These are phyloP conservation scores for Andrena hattorfiana DNA, from an alignment of 2,888 invertebrate genomes.

Conservation along the genomic window DNA sequence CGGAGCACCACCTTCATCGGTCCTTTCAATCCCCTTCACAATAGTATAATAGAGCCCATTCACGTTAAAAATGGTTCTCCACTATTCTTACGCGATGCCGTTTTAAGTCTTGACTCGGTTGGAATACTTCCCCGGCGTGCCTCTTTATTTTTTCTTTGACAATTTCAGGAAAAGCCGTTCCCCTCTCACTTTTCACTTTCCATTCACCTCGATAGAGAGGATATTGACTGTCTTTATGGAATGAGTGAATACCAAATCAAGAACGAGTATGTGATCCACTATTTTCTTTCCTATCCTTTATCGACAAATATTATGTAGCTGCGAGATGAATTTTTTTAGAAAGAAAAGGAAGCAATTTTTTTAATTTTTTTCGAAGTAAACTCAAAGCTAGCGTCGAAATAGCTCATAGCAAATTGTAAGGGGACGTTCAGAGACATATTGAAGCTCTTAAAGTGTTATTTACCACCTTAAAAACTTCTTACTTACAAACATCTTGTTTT, in stretches of 20 bases:
- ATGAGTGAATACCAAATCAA: conserved; percentile 13
- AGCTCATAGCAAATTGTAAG: no score
- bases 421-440: no score
- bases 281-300: background rate
- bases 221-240: background rate
- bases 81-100: conserved; percentile 69
- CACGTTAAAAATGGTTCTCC: conserved; percentile 68
- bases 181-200: conserved; percentile 13
- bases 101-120: conserved; percentile 58
- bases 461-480: no score
- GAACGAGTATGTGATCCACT: background rate
- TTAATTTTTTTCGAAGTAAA: no score
- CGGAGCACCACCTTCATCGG: conserved; percentile 65
- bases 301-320: no score
- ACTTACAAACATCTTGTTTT: background rate
- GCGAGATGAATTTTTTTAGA: no score
- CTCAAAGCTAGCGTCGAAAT: no score
- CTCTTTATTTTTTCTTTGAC: conserved; percentile 21
- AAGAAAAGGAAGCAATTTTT: no score
- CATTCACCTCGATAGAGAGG: background rate
- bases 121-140: conserved; percentile 53
- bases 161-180: conserved; percentile 12
- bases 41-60: conserved; percentile 74
- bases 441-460: no score
- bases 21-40: conserved; percentile 69